Percentiles rank a stretch among this genome's conserved stretches.
Conservation (phyloP, 2,113 vertebrate genomes). For the Cochlearius cochlearius region DNA sequence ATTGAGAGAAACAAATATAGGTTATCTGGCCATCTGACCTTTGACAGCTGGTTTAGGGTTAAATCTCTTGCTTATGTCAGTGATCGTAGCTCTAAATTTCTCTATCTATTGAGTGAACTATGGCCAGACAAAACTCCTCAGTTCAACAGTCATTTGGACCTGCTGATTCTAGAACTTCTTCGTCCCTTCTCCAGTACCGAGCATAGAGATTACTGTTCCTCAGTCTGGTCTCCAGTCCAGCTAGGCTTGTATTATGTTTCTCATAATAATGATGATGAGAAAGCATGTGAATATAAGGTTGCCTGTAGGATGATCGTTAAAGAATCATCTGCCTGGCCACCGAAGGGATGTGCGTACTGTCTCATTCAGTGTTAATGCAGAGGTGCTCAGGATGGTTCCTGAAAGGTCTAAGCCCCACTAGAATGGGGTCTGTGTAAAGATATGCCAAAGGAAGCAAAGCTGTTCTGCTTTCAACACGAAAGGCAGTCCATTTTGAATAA, state of each 20-base stretch:
- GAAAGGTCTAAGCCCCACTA: neutral
- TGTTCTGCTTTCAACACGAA: neutral
- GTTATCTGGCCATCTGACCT: neutral
- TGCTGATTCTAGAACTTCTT: neutral
- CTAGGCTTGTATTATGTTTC: neutral
- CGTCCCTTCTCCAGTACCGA: neutral
- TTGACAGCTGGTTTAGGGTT: neutral
- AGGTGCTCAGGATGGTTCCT: neutral
- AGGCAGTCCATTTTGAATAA: neutral
- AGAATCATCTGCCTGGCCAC: neutral
- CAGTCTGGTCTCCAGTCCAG: neutral
- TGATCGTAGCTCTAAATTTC: neutral
- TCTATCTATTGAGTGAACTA: neutral
- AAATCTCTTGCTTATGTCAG: neutral
- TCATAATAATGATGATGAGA: neutral
- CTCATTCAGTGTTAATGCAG: neutral
- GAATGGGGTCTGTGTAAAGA: neutral
- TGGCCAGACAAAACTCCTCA: neutral
- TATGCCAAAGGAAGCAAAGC: neutral
- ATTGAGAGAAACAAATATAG: neutral
- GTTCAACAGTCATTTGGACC: neutral
- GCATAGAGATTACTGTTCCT: neutral
- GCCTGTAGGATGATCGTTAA: neutral
- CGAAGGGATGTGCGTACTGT: neutral
- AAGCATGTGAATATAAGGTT: neutral